phyloP scores from a whole-genome alignment of 1,140 invertebrate species.

The Atta texana region DNA sequence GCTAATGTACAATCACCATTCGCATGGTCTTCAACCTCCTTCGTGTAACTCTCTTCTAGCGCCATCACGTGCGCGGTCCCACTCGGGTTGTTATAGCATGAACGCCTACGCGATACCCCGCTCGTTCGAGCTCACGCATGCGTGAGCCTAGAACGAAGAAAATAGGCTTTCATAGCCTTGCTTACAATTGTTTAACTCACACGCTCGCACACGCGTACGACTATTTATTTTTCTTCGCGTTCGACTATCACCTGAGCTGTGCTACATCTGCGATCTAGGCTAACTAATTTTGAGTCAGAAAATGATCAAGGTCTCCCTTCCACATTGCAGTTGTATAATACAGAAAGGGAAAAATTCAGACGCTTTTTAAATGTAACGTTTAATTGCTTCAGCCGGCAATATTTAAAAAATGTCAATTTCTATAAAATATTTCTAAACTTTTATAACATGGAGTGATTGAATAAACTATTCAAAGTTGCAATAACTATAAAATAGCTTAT shows the following conservation, averaged over 20 bases:
- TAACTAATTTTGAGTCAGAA: slow-evolving; percentile 37
- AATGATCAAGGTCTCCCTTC: slow-evolving; percentile 9
- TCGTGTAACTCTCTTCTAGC: slow-evolving; percentile 48
- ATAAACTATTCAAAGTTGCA: too few relatives aligned
- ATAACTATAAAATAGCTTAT: too few relatives aligned
- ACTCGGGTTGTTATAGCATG: slow-evolving; percentile 56
- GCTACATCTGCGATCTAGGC: slow-evolving; percentile 1
- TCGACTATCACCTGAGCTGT: slow-evolving; percentile 10
- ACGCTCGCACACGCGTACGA: neutral
- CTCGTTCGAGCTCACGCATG: slow-evolving; percentile 5
- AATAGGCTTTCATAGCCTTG: slow-evolving; percentile 50
- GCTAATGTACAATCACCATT: slow-evolving; percentile 61
- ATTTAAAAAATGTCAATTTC: too few relatives aligned
- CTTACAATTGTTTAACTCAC: slow-evolving; percentile 45
- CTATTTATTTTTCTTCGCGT: slow-evolving; percentile 46
- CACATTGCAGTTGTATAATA: neutral
- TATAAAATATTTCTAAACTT: too few relatives aligned
- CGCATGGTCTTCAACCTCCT: slow-evolving; percentile 46
- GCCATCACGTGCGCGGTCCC: slow-evolving; percentile 54
- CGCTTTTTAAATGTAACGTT: neutral
- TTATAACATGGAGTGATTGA: too few relatives aligned
- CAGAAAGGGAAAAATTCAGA: neutral
- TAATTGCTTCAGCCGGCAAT: too few relatives aligned
- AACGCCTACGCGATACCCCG: slow-evolving; percentile 55
- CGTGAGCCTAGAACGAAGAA: slow-evolving; percentile 43